Evolutionary conservation across 2,888 invertebrate genomes (phyloP).

Genomic region (Lycophotia porphyrea): DNA sequence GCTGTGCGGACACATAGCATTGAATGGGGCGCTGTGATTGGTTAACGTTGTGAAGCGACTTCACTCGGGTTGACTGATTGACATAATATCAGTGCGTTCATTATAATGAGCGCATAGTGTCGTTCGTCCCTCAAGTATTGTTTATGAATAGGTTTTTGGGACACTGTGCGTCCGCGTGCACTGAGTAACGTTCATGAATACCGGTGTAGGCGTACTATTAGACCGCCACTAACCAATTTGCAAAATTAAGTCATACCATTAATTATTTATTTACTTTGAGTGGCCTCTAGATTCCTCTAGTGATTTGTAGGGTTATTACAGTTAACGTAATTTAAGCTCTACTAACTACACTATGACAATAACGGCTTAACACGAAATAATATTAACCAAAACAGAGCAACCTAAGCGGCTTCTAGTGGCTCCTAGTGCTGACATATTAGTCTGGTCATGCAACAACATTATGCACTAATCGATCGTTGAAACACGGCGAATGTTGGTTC

Average conservation of each 20-base stretch:
- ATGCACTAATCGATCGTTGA: conserved; percentile 34
- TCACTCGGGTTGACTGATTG: too few species aligned
- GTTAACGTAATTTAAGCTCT: not conserved
- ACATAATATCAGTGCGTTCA: too few species aligned
- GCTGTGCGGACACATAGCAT: too few species aligned
- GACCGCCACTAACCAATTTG: not conserved
- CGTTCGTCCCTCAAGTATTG: too few species aligned
- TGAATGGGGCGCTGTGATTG: too few species aligned
- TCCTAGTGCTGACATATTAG: conserved; percentile 10
- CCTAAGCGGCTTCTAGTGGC: not conserved
- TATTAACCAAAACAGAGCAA: not conserved
- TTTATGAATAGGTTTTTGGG: too few species aligned
- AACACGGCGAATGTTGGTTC: conserved; percentile 22
- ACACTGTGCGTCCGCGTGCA: too few species aligned
- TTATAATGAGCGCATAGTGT: too few species aligned
- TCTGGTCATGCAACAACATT: conserved; percentile 23
- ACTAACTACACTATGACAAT: not conserved
- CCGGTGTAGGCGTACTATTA: not conserved
- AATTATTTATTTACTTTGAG: not conserved
- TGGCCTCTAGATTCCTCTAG: not conserved
- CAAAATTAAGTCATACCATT: conserved; percentile 1
- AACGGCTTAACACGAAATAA: not conserved
- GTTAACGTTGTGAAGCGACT: too few species aligned
- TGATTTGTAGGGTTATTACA: not conserved
- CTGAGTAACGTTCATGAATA: too few species aligned